Evolutionary conservation across 2,113 vertebrate species (phyloP).

Genomic region (Pterocles gutturalis): DNA sequence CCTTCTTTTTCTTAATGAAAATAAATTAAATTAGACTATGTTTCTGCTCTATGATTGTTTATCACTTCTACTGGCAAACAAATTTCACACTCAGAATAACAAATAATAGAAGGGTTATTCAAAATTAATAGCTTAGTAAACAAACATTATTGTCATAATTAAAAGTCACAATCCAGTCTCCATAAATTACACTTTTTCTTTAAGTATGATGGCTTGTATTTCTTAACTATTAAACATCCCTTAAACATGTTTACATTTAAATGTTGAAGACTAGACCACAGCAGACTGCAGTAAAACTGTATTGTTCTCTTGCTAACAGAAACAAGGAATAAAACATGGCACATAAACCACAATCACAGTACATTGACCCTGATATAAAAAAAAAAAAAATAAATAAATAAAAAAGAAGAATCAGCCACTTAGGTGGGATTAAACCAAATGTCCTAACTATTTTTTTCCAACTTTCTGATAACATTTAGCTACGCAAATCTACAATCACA

Average conservation of each 20-base stretch:
- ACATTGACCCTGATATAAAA: background rate
- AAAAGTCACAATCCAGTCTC: slow-evolving; percentile 17
- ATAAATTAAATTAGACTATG: background rate
- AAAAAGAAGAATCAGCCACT: background rate
- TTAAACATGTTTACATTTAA: background rate
- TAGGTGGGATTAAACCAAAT: background rate
- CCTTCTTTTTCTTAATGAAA: background rate
- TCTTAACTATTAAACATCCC: background rate
- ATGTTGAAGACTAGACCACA: background rate
- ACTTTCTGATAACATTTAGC: background rate
- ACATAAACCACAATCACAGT: background rate
- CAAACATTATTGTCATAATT: background rate
- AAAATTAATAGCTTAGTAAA: slow-evolving; percentile 48
- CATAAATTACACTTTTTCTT: background rate
- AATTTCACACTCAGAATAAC: slow-evolving; percentile 15
- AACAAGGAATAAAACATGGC: background rate
- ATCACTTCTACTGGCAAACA: background rate
- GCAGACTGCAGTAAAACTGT: background rate
- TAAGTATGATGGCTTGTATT: background rate
- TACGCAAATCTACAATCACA: background rate
- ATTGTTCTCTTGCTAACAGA: background rate
- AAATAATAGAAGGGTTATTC: slow-evolving; percentile 2
- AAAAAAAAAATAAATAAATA: background rate
- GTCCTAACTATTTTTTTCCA: background rate
- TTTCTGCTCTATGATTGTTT: background rate